These are phyloP conservation scores for Agonopterix heracliana DNA, from an alignment of 2,888 invertebrate species.

Conservation along the genomic window DNA sequence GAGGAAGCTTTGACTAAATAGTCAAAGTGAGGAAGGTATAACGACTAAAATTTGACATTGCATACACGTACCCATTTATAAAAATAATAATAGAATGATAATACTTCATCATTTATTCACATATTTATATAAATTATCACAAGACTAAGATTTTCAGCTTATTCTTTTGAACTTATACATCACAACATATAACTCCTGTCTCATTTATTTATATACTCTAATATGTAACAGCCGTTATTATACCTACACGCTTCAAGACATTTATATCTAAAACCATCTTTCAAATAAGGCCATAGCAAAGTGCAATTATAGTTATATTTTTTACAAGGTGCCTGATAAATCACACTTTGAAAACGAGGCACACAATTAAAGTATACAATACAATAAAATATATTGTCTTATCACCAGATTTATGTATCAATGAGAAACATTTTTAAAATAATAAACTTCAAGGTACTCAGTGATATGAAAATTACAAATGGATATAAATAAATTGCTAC, in stretches of 20 bases:
- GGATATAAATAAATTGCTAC: constrained; percentile 3
- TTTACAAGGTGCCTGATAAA: constrained; percentile 35
- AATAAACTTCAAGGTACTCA: constrained; percentile 43
- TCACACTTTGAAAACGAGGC: constrained; percentile 30
- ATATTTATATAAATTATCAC: constrained; percentile 75
- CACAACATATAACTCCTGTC: constrained; percentile 66
- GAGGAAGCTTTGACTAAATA: too few relatives aligned
- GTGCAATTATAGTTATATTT: constrained; percentile 33
- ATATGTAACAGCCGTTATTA: constrained; percentile 62
- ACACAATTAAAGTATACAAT: constrained; percentile 40
- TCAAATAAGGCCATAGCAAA: constrained; percentile 61
- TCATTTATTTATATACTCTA: constrained; percentile 50
- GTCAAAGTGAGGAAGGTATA: too few relatives aligned
- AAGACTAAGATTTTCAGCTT: constrained; percentile 63
- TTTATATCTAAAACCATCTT: constrained; percentile 38
- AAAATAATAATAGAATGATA: constrained; percentile 14
- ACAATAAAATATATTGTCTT: constrained; percentile 55
- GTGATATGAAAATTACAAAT: constrained; percentile 51
- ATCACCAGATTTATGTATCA: constrained; percentile 38
- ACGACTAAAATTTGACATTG: too few relatives aligned
- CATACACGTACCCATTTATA: too few relatives aligned
- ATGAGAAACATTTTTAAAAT: constrained; percentile 16
- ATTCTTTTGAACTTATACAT: constrained; percentile 71
- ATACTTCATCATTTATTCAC: constrained; percentile 74
- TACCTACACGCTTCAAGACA: constrained; percentile 39